A percentile compares a stretch with the other conserved stretches of the same genome.
phyloP scores from a whole-genome alignment of 2,888 invertebrate genomes.

The Oxytorus armatus region DNA sequence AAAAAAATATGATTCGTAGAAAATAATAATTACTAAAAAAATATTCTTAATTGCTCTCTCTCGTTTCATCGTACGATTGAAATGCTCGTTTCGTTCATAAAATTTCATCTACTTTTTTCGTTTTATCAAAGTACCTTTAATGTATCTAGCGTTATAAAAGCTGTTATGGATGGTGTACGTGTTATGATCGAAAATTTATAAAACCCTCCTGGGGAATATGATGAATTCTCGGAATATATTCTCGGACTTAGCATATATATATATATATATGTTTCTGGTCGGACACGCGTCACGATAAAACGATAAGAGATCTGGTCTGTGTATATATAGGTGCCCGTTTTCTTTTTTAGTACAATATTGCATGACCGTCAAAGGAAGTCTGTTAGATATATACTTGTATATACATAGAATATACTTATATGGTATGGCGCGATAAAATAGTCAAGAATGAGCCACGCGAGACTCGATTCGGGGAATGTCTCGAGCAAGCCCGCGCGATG shows the following conservation, averaged over 20 bases:
- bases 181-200: slow-evolving; percentile 42
- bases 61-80: too few relatives aligned
- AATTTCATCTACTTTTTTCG: too few relatives aligned
- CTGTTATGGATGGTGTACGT: not conserved
- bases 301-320: slow-evolving; percentile 54
- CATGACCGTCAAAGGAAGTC: slow-evolving; percentile 56
- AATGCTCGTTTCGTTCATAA: too few relatives aligned
- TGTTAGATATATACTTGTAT: slow-evolving; percentile 19
- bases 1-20: too few relatives aligned
- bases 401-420: slow-evolving; percentile 22
- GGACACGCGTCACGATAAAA: slow-evolving; percentile 60
- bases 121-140: not conserved
- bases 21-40: too few relatives aligned
- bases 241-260: slow-evolving; percentile 17
- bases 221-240: slow-evolving; percentile 55
- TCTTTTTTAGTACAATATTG: slow-evolving; percentile 57
- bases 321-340: slow-evolving; percentile 20
- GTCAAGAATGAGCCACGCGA: slow-evolving; percentile 62
- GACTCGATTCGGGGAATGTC: slow-evolving; percentile 65
- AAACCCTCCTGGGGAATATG: slow-evolving; percentile 14
- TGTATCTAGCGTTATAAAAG: not conserved
- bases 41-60: too few relatives aligned
- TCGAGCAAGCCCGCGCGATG: slow-evolving; percentile 50
- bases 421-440: slow-evolving; percentile 49
- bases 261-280: slow-evolving; percentile 18